Evolutionary conservation across 2,797 vertebrate genomes (phyloP).

Genomic region (Acipenser oxyrinchus): DNA sequence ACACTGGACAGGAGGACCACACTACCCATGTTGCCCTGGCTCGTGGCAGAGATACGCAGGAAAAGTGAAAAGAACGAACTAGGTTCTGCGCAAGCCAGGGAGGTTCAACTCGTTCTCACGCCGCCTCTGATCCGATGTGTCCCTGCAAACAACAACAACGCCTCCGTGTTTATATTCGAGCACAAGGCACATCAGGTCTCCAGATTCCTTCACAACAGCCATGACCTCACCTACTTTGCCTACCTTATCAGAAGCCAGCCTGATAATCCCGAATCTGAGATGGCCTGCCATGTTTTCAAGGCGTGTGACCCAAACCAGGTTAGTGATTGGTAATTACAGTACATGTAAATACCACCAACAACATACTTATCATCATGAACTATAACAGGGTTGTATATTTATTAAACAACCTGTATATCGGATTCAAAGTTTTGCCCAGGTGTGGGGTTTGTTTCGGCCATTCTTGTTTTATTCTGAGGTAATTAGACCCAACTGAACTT

Average conservation of each 20-base stretch:
- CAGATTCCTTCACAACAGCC: constrained; percentile 93
- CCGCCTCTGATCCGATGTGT: constrained; percentile 80
- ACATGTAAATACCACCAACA: no score
- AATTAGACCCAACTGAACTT: background rate
- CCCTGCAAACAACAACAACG: constrained; percentile 58
- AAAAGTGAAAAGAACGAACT: constrained; percentile 71
- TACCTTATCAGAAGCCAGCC: constrained; percentile 90
- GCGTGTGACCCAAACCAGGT: constrained; percentile 85
- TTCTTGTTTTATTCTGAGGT: background rate
- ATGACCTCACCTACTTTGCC: constrained; percentile 87
- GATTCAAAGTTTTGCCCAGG: background rate
- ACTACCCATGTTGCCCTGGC: constrained; percentile 93
- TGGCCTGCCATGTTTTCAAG: constrained; percentile 92
- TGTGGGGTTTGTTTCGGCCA: no score
- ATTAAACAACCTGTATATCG: background rate
- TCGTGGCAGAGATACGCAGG: constrained; percentile 87
- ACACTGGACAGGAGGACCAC: constrained; percentile 83
- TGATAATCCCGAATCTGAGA: constrained; percentile 87
- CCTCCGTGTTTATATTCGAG: constrained; percentile 91
- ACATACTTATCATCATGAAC: no score
- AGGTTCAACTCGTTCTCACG: constrained; percentile 73
- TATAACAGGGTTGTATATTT: no score
- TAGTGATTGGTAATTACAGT: constrained; percentile 29
- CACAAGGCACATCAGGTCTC: constrained; percentile 89
- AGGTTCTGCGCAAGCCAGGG: constrained; percentile 67